phyloP scores from a whole-genome alignment of 2,888 invertebrate genomes.

The Monochamus alternatus region DNA sequence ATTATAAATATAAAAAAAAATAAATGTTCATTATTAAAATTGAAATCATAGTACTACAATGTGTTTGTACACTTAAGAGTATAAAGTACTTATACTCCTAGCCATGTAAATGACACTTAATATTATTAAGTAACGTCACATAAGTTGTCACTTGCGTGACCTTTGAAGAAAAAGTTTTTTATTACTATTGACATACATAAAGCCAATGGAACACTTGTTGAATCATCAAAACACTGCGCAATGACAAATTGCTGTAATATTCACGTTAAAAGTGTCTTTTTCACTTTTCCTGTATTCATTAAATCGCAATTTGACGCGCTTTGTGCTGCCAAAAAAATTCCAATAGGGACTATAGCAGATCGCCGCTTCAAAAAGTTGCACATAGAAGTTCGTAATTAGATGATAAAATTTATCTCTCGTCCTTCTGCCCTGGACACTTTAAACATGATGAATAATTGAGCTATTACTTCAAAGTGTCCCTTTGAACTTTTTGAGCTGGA shows the following conservation, averaged over 20 bases:
- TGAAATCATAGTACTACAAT: too few species aligned
- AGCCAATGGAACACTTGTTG: too few species aligned
- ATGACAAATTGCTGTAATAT: not conserved
- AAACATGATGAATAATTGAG: not conserved
- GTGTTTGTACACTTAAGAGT: too few species aligned
- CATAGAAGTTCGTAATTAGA: constrained; percentile 12
- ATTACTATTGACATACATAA: too few species aligned
- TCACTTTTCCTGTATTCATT: not conserved
- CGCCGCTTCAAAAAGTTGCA: not conserved
- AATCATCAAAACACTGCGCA: too few species aligned
- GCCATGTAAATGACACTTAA: too few species aligned
- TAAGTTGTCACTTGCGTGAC: too few species aligned
- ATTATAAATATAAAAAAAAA: too few species aligned
- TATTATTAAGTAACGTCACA: too few species aligned
- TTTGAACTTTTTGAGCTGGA: constrained; percentile 7
- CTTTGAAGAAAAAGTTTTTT: too few species aligned
- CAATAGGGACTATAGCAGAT: not conserved
- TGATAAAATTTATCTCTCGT: not conserved
- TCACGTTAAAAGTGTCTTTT: not conserved
- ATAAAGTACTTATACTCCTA: too few species aligned
- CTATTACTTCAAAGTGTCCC: constrained; percentile 4
- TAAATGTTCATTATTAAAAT: too few species aligned
- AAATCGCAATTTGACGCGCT: not conserved
- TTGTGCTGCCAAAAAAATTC: not conserved
- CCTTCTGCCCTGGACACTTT: not conserved